These are phyloP conservation scores for Lepisosteus oculatus DNA, from an alignment of 2,113 vertebrate species.

Conservation along the genomic window DNA sequence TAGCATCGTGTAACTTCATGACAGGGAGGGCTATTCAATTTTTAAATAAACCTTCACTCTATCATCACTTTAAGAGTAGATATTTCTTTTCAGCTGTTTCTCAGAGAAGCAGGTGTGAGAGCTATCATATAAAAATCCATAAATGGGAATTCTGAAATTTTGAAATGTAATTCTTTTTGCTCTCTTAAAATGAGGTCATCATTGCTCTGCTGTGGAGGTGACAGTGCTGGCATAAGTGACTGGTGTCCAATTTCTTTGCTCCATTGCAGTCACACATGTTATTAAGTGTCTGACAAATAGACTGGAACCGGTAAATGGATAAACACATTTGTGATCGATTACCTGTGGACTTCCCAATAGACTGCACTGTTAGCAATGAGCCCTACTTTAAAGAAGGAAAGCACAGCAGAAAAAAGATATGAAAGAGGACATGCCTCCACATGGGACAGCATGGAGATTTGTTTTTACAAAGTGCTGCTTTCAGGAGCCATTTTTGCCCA, in stretches of 20 bases:
- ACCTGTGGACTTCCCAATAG: slow-evolving; percentile 1
- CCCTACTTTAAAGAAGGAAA: slow-evolving; percentile 14
- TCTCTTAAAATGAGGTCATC: slow-evolving; percentile 20
- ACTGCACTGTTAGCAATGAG: slow-evolving; percentile 11
- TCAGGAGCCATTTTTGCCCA: too few species aligned
- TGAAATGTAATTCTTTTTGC: slow-evolving; percentile 17
- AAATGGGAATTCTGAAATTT: slow-evolving; percentile 31
- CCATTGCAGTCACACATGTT: slow-evolving; percentile 20
- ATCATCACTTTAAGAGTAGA: slow-evolving; percentile 32
- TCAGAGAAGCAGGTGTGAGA: slow-evolving; percentile 26
- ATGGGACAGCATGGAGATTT: neutral
- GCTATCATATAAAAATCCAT: slow-evolving; percentile 38
- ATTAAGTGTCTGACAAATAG: slow-evolving; percentile 27
- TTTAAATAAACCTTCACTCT: slow-evolving; percentile 37
- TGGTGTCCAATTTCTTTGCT: slow-evolving; percentile 18
- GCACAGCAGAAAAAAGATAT: neutral
- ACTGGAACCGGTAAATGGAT: slow-evolving; percentile 32
- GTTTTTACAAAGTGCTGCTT: too few species aligned
- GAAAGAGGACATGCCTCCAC: neutral
- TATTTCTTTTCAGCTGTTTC: slow-evolving; percentile 32
- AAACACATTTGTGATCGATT: slow-evolving; percentile 25
- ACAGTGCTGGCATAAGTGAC: slow-evolving; percentile 19
- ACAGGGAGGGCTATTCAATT: slow-evolving; percentile 29
- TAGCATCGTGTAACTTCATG: slow-evolving; percentile 36
- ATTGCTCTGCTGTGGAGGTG: slow-evolving; percentile 19